Evolutionary conservation across 2,113 vertebrate species (phyloP).

Genomic region (Synchiropus splendidus): DNA sequence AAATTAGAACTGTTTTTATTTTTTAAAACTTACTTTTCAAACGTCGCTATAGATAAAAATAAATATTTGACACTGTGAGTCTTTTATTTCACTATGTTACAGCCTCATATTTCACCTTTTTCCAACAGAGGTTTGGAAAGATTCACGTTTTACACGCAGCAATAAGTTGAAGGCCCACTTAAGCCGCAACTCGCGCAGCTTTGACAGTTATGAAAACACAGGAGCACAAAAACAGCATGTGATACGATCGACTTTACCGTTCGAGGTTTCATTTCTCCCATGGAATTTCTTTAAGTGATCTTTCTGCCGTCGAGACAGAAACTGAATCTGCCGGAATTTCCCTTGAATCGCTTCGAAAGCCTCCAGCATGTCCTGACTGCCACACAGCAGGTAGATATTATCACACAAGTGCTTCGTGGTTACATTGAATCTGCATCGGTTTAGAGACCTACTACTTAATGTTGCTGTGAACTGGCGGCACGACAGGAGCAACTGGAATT

Average conservation of each 20-base stretch:
- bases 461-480: slow-evolving; percentile 29
- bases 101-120: too few species aligned
- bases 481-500: slow-evolving; percentile 23
- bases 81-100: too few species aligned
- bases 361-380: slow-evolving; percentile 77
- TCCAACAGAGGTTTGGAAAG: too few species aligned
- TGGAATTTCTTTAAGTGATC: slow-evolving; percentile 85
- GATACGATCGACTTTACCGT: slow-evolving; percentile 70
- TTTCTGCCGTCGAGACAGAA: slow-evolving; percentile 83
- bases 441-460: slow-evolving; percentile 56
- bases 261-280: slow-evolving; percentile 71
- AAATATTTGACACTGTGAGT: too few species aligned
- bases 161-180: too few species aligned
- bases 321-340: slow-evolving; percentile 83
- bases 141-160: too few species aligned
- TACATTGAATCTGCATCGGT: neutral
- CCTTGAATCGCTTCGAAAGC: slow-evolving; percentile 83
- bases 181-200: too few species aligned
- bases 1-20: too few species aligned
- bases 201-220: too few species aligned
- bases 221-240: too few species aligned
- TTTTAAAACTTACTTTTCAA: too few species aligned
- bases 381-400: slow-evolving; percentile 39
- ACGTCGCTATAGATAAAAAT: too few species aligned
- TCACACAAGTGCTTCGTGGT: neutral